These are phyloP conservation scores for Microplitis deprimator DNA, from an alignment of 2,888 invertebrate species.

Conservation along the genomic window DNA sequence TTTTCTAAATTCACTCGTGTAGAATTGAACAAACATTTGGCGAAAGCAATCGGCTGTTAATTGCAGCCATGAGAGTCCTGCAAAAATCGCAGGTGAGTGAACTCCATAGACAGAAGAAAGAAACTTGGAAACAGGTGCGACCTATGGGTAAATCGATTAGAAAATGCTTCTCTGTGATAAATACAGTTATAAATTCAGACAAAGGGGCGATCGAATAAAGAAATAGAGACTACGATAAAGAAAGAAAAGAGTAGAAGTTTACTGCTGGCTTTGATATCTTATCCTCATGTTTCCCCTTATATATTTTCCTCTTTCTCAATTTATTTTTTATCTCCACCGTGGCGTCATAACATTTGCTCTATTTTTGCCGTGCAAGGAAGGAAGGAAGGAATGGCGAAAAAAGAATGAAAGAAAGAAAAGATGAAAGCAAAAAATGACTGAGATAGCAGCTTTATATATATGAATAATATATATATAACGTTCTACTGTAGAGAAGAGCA, in stretches of 20 bases:
- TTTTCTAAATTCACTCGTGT: background rate
- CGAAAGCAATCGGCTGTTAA: too few species aligned
- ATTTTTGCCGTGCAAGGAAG: background rate
- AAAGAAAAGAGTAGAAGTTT: background rate
- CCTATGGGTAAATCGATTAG: too few species aligned
- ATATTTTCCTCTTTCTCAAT: background rate
- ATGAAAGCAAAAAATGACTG: background rate
- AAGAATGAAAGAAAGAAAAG: background rate
- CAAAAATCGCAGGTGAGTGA: too few species aligned
- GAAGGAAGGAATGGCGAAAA: background rate
- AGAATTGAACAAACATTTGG: background rate
- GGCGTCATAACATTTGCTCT: background rate
- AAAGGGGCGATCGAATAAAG: constrained; percentile 36
- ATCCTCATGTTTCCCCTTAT: background rate
- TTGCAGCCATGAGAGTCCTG: too few species aligned
- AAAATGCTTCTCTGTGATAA: constrained; percentile 42
- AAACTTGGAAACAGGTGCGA: background rate
- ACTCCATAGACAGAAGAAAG: background rate
- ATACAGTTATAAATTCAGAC: constrained; percentile 49
- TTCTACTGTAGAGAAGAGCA: background rate
- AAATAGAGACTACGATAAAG: background rate
- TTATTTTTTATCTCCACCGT: background rate
- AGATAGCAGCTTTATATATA: background rate
- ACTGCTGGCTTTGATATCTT: background rate
- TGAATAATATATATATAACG: background rate